Conservation (phyloP, 2,113 vertebrate species). For the Pygoscelis adeliae region DNA sequence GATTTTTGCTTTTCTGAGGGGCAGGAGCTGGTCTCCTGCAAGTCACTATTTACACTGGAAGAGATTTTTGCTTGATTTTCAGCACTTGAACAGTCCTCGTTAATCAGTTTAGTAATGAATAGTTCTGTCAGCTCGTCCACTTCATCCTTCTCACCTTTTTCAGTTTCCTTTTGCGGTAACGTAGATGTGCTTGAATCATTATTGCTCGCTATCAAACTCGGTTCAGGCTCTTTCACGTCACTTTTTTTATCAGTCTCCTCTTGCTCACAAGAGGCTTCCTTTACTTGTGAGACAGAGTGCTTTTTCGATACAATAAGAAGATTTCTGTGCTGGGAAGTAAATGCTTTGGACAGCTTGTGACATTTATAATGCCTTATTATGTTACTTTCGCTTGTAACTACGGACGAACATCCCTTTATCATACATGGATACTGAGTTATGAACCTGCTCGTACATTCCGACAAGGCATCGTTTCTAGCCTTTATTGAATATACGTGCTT, state of each 20-base stretch:
- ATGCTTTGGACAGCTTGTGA: conserved; percentile 92
- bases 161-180: conserved; percentile 63
- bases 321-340: conserved; percentile 88
- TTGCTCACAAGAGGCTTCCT: conserved; percentile 73
- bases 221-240: conserved; percentile 66
- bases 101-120: conserved; percentile 83
- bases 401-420: conserved; percentile 93
- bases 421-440: conserved; percentile 93
- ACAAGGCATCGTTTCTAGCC: conserved; percentile 85
- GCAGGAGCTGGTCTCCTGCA: conserved; percentile 68
- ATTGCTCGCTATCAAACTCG: not conserved
- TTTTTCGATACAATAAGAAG: conserved; percentile 92
- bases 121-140: conserved; percentile 82
- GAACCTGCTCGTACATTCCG: conserved; percentile 87
- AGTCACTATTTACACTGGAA: conserved; percentile 68
- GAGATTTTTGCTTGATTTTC: conserved; percentile 70
- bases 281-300: conserved; percentile 71
- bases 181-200: conserved; percentile 73
- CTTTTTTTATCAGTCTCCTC: conserved; percentile 71
- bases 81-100: conserved; percentile 75
- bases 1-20: conserved; percentile 74
- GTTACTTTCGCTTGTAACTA: conserved; percentile 90
- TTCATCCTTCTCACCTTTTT: conserved; percentile 80
- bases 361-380: conserved; percentile 93
- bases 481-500: conserved; percentile 84